A percentile compares a stretch with the other conserved stretches of the same genome.
These are phyloP conservation scores for Euura lappo DNA, from an alignment of 1,140 invertebrate genomes.

Conservation along the genomic window DNA sequence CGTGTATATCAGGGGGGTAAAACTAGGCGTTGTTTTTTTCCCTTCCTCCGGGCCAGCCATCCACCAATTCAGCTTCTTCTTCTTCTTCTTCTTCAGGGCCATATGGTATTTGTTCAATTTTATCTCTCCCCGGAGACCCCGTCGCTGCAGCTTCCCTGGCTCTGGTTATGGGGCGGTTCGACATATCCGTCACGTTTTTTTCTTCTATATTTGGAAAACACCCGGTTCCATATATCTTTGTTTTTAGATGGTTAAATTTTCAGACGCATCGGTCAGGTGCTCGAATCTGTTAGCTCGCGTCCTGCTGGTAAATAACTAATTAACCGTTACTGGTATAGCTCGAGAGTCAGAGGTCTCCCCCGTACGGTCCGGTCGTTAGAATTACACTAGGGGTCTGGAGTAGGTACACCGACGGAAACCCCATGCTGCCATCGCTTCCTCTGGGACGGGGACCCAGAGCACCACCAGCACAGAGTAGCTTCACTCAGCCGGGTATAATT, in stretches of 20 bases:
- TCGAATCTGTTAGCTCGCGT: not conserved
- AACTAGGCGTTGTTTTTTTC: not conserved
- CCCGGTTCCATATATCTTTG: not conserved
- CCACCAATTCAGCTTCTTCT: too few species aligned
- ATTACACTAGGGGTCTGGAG: not conserved
- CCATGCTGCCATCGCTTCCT: slow-evolving; percentile 6
- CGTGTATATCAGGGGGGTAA: not conserved
- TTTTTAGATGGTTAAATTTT: not conserved
- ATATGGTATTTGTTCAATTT: slow-evolving; percentile 7
- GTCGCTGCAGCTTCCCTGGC: not conserved
- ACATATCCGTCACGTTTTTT: not conserved
- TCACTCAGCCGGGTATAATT: not conserved
- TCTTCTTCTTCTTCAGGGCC: not conserved
- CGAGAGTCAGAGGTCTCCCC: too few species aligned
- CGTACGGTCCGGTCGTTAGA: not conserved
- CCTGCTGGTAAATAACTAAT: slow-evolving; percentile 3
- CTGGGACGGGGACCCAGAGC: not conserved
- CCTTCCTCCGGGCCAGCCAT: not conserved
- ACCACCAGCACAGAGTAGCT: too few species aligned
- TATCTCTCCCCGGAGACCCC: slow-evolving; percentile 1
- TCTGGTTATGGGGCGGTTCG: not conserved
- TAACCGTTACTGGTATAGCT: not conserved
- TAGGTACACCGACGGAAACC: not conserved
- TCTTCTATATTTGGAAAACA: slow-evolving; percentile 1
- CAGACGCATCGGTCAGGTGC: not conserved